Conservation (phyloP, 2,888 invertebrate genomes). For the Junonia oenone region DNA sequence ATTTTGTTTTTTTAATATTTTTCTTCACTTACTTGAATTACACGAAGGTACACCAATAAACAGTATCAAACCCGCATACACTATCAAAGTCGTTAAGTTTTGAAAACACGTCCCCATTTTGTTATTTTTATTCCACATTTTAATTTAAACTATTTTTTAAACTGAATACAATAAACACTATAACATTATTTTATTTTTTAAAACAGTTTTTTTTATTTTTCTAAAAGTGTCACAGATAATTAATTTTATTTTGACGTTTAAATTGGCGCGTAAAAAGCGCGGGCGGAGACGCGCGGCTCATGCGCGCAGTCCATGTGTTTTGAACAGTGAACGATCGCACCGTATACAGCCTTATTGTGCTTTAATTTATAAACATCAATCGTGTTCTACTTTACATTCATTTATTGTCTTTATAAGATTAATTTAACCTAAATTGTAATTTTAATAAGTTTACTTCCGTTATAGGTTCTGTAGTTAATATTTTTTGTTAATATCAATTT, state of each 20-base stretch:
- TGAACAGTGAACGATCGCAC: slow-evolving; percentile 45
- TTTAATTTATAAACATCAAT: slow-evolving; percentile 30
- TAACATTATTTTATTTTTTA: background rate
- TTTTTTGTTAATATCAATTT: too few relatives aligned
- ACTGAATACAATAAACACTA: too few relatives aligned
- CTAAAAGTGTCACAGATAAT: too few relatives aligned
- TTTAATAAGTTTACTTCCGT: too few relatives aligned
- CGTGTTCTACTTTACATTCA: slow-evolving; percentile 8
- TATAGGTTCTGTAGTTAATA: too few relatives aligned
- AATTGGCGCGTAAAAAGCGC: slow-evolving; percentile 36
- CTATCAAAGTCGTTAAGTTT: slow-evolving; percentile 40
- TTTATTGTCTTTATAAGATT: slow-evolving; percentile 1
- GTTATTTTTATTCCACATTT: slow-evolving; percentile 2
- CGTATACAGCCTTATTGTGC: slow-evolving; percentile 45
- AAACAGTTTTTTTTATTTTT: background rate
- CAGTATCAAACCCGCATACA: slow-evolving; percentile 62
- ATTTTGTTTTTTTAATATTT: background rate
- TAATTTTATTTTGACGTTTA: slow-evolving; percentile 9
- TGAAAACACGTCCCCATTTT: slow-evolving; percentile 15
- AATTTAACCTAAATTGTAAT: too few relatives aligned
- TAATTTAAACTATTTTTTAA: too few relatives aligned
- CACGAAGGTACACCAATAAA: slow-evolving; percentile 53
- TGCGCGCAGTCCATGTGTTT: slow-evolving; percentile 53
- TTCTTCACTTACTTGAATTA: slow-evolving; percentile 48
- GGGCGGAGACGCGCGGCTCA: slow-evolving; percentile 58